These are phyloP conservation scores for Saxidomus purpurata DNA, from an alignment of 1,140 invertebrate genomes.

Conservation along the genomic window DNA sequence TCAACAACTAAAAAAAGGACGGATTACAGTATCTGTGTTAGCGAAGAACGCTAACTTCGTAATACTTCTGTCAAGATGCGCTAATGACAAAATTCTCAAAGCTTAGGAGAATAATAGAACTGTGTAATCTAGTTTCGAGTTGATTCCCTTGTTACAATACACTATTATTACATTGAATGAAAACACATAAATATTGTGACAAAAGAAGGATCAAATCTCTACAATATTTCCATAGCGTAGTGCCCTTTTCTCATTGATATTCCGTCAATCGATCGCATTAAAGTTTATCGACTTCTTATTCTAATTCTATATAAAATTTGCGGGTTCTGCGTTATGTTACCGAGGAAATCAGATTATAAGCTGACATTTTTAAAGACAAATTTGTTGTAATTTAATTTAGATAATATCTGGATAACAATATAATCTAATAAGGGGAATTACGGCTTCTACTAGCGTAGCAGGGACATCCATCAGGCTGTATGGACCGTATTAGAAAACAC, in stretches of 20 bases:
- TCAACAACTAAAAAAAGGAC: too few species aligned
- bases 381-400: slow-evolving; percentile 67
- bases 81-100: too few species aligned
- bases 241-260: slow-evolving; percentile 18
- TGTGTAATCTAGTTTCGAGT: too few species aligned
- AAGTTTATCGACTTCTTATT: slow-evolving; percentile 53
- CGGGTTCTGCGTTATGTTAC: slow-evolving; percentile 55
- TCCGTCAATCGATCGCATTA: slow-evolving; percentile 41
- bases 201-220: not conserved
- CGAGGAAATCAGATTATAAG: slow-evolving; percentile 62
- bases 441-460: not conserved
- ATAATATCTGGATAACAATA: slow-evolving; percentile 66
- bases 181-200: too few species aligned
- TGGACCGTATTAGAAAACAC: slow-evolving; percentile 50
- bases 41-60: too few species aligned
- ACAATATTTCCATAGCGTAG: not conserved
- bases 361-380: slow-evolving; percentile 69
- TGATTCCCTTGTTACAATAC: too few species aligned
- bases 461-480: slow-evolving; percentile 6
- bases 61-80: too few species aligned
- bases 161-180: too few species aligned
- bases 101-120: too few species aligned
- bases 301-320: slow-evolving; percentile 61
- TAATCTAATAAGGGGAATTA: slow-evolving; percentile 65
- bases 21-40: too few species aligned